phyloP scores from a whole-genome alignment of 2,888 invertebrate species.

The Caenorhabditis afra region DNA sequence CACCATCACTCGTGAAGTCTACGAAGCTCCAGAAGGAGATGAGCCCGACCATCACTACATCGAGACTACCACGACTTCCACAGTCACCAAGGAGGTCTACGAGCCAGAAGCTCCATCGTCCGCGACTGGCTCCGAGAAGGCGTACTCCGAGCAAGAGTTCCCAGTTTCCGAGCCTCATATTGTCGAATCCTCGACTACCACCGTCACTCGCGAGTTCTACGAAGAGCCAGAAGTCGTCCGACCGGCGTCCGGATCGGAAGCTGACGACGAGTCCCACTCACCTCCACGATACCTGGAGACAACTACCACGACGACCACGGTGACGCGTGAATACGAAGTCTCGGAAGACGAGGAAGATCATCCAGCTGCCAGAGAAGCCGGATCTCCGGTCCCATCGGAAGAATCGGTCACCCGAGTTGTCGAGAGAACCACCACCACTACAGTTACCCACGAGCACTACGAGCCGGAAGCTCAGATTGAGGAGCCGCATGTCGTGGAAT shows the following conservation, averaged over 20 bases:
- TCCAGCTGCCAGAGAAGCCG: neutral
- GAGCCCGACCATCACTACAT: conserved; percentile 45
- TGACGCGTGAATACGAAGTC: conserved; percentile 44
- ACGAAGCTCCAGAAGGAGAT: conserved; percentile 35
- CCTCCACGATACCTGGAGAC: conserved; percentile 43
- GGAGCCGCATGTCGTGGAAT: conserved; percentile 1
- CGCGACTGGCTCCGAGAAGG: conserved; percentile 1
- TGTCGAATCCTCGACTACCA: conserved; percentile 22
- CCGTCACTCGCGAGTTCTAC: conserved; percentile 29
- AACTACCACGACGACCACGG: conserved; percentile 45
- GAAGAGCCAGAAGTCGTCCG: conserved; percentile 36
- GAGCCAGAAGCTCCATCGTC: conserved; percentile 16
- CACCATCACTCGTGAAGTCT: conserved; percentile 41
- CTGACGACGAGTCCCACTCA: conserved; percentile 36
- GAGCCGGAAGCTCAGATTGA: conserved; percentile 22
- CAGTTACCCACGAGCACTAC: conserved; percentile 38
- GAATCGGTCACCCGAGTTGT: conserved; percentile 21
- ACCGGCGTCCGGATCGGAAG: conserved; percentile 49
- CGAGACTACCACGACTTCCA: conserved; percentile 40
- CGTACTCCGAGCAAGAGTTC: conserved; percentile 3
- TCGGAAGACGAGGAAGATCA: conserved; percentile 37
- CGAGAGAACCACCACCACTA: conserved; percentile 56
- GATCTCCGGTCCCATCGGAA: conserved; percentile 30
- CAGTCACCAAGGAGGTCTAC: conserved; percentile 17
- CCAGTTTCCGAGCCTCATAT: conserved; percentile 18